These are phyloP conservation scores for Dioctria linearis DNA, from an alignment of 2,888 invertebrate genomes.

Conservation along the genomic window DNA sequence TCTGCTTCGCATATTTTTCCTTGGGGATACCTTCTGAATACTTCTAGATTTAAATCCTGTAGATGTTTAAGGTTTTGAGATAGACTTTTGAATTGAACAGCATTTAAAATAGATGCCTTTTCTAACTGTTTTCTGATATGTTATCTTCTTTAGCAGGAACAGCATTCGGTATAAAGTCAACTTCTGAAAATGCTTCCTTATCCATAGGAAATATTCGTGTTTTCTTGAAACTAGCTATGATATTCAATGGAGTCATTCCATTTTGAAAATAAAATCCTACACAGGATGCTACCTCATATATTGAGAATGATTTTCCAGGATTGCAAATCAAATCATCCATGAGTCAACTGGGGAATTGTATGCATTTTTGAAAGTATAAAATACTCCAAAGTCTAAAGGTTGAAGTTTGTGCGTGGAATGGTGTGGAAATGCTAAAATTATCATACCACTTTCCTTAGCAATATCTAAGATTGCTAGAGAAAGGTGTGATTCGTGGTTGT, in stretches of 20 bases:
- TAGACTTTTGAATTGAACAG: no score
- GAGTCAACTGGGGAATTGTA: neutral
- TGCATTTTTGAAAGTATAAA: neutral
- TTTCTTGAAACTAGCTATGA: neutral
- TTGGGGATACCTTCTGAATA: neutral
- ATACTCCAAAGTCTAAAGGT: neutral
- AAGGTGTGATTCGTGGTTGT: constrained; percentile 65
- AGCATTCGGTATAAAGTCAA: no score
- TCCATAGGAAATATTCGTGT: no score
- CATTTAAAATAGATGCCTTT: no score
- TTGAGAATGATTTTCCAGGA: constrained; percentile 31
- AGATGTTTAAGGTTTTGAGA: no score
- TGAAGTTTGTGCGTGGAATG: constrained; percentile 66
- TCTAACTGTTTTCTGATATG: no score
- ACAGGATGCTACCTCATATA: constrained; percentile 32
- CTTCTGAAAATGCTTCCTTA: no score
- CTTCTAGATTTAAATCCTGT: constrained; percentile 15
- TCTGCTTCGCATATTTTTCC: neutral
- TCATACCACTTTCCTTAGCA: constrained; percentile 66
- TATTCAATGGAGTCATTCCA: constrained; percentile 49
- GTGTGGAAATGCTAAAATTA: constrained; percentile 67
- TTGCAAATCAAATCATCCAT: constrained; percentile 12
- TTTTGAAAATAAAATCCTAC: constrained; percentile 36
- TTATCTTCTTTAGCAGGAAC: no score
- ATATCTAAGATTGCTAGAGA: constrained; percentile 17